These are phyloP conservation scores for Ganaspis sp. DNA, from an alignment of 1,140 invertebrate species.

Conservation along the genomic window DNA sequence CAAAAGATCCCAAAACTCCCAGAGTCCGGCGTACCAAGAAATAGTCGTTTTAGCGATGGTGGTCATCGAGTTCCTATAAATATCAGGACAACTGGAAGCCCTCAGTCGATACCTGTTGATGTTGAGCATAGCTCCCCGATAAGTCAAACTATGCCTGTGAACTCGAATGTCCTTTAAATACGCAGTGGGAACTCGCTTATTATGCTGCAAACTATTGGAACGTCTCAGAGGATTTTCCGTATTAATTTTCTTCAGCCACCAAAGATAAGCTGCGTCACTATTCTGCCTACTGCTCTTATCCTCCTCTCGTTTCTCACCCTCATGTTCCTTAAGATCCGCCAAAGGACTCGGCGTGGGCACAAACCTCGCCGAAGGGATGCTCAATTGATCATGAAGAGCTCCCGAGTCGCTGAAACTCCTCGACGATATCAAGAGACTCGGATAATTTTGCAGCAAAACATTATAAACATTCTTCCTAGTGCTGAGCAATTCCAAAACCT, in stretches of 20 bases:
- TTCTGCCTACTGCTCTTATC: constrained; percentile 53
- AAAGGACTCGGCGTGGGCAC: constrained; percentile 51
- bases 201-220: constrained; percentile 69
- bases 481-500: constrained; percentile 84
- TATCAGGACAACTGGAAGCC: constrained; percentile 91
- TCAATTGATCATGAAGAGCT: constrained; percentile 65
- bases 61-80: constrained; percentile 90
- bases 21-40: constrained; percentile 84
- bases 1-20: constrained; percentile 86
- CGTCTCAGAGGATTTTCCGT: constrained; percentile 67
- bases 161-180: constrained; percentile 84
- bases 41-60: constrained; percentile 89
- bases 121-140: constrained; percentile 90
- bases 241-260: constrained; percentile 77
- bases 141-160: constrained; percentile 86
- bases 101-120: constrained; percentile 87
- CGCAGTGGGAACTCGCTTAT: constrained; percentile 77
- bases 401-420: constrained; percentile 85
- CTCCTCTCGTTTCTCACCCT: constrained; percentile 40
- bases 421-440: constrained; percentile 82
- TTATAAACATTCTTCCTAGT: constrained; percentile 83
- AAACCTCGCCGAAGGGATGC: constrained; percentile 57
- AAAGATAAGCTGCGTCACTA: constrained; percentile 76
- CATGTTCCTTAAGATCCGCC: constrained; percentile 49
- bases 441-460: constrained; percentile 84